phyloP scores from a whole-genome alignment of 2,113 vertebrate genomes.

The Amblyornis subalaris region DNA sequence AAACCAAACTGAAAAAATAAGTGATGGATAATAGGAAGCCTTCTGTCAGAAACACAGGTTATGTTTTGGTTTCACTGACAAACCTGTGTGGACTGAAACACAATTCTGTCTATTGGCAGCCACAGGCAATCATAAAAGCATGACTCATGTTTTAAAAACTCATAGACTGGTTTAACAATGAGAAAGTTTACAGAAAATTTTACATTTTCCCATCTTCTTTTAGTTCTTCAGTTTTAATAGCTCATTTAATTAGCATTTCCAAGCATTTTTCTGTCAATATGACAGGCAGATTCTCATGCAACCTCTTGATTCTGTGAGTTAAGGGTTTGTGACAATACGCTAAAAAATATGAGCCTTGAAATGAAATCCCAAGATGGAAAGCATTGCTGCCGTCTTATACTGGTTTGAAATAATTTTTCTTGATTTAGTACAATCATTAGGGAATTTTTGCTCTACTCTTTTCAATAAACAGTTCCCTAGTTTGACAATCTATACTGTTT shows the following conservation, averaged over 20 bases:
- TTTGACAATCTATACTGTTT: slow-evolving; percentile 37
- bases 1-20: background rate
- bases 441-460: slow-evolving; percentile 19
- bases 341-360: background rate
- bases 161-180: background rate
- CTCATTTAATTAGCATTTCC: background rate
- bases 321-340: background rate
- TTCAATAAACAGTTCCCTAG: background rate
- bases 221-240: background rate
- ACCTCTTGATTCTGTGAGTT: background rate
- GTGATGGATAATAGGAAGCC: background rate
- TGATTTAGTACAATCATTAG: slow-evolving; percentile 11
- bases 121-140: background rate
- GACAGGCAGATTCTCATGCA: background rate
- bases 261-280: background rate
- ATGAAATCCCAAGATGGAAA: slow-evolving; percentile 30
- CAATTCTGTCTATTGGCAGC: background rate
- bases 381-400: background rate
- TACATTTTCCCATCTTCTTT: background rate
- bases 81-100: background rate
- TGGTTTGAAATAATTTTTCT: background rate
- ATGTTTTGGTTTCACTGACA: background rate
- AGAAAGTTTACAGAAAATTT: background rate
- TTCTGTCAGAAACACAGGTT: background rate
- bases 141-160: background rate